Evolutionary conservation across 2,888 invertebrate species (phyloP).

Genomic region (Cryptocephalus primarius): DNA sequence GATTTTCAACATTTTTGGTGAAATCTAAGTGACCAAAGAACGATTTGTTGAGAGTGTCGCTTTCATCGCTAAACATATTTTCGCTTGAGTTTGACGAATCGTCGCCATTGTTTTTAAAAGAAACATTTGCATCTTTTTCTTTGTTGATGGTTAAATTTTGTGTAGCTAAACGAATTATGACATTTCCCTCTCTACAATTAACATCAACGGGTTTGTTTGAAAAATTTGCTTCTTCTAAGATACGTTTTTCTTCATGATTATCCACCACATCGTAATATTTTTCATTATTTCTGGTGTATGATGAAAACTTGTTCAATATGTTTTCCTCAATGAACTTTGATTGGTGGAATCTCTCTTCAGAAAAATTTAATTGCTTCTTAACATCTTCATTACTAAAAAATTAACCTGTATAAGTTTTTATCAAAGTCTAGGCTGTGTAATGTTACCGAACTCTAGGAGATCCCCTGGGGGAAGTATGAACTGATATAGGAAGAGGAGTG

Average conservation of each 20-base stretch:
- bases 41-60: constrained; percentile 8
- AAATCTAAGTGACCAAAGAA: constrained; percentile 6
- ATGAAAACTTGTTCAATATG: too few species aligned
- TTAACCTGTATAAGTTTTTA: not conserved
- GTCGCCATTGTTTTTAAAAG: not conserved
- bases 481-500: constrained; percentile 6
- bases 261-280: too few species aligned
- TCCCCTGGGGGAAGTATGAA: constrained; percentile 4
- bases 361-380: not conserved
- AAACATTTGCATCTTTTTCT: not conserved
- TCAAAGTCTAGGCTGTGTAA: not conserved
- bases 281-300: too few species aligned
- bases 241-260: too few species aligned
- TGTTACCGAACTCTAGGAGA: too few species aligned
- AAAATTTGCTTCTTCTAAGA: not conserved
- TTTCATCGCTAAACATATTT: constrained; percentile 7
- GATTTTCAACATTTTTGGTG: too few species aligned
- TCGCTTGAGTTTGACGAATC: constrained; percentile 1
- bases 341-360: too few species aligned
- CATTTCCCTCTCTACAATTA: not conserved
- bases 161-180: too few species aligned
- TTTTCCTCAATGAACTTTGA: too few species aligned
- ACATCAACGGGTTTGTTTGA: not conserved
- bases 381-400: not conserved
- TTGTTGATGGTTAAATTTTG: too few species aligned